A percentile compares a stretch with the other conserved stretches of the same genome.
Evolutionary conservation across 2,797 vertebrate genomes (phyloP).

Genomic region (Anguilla pacifica): DNA sequence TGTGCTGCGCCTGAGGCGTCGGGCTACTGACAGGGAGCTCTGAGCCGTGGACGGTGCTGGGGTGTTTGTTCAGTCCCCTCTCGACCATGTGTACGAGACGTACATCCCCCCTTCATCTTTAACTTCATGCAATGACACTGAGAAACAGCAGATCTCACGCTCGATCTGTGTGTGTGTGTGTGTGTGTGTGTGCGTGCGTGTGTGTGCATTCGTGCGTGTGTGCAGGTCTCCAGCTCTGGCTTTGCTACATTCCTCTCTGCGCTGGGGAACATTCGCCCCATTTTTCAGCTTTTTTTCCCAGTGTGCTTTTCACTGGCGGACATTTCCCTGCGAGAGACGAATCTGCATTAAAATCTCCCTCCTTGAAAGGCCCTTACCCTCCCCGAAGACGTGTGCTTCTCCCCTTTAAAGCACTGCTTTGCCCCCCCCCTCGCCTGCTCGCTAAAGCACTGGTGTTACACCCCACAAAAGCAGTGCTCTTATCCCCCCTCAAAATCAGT

Average conservation of each 20-base stretch:
- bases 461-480: background rate
- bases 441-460: background rate
- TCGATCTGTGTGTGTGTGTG: slow-evolving; percentile 1
- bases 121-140: background rate
- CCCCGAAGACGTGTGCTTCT: slow-evolving; percentile 28
- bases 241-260: slow-evolving; percentile 45
- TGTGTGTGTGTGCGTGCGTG: background rate
- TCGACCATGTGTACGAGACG: background rate
- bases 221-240: slow-evolving; percentile 30
- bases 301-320: slow-evolving; percentile 13
- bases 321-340: background rate
- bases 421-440: background rate
- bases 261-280: slow-evolving; percentile 6
- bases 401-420: background rate
- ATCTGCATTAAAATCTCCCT: background rate
- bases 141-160: background rate
- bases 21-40: background rate
- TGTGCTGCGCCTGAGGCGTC: too few species aligned
- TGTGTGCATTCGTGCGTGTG: slow-evolving; percentile 62
- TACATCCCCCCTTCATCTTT: background rate
- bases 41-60: background rate
- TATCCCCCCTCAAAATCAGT: background rate
- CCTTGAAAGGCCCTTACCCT: background rate
- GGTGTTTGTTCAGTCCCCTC: background rate
- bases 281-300: slow-evolving; percentile 26